Conservation (phyloP, 92 coral and sea anemone genomes). For the Parazoanthus darwini region DNA sequence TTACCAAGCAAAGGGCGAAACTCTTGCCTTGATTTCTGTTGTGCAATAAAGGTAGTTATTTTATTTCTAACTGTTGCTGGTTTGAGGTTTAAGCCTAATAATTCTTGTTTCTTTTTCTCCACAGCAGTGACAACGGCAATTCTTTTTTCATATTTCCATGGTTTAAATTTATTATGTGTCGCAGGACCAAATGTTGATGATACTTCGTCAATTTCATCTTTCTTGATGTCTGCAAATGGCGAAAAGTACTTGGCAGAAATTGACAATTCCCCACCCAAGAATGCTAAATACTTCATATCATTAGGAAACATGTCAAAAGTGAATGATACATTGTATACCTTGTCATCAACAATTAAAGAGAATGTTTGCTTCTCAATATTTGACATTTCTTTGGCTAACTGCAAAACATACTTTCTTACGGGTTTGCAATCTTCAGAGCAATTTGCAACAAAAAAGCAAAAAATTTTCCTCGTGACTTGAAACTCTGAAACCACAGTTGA, state of each 20-base stretch:
- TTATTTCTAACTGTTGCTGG: conserved; percentile 17
- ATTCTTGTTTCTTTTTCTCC: conserved; percentile 35
- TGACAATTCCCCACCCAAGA: conserved; percentile 44
- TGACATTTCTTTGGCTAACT: conserved; percentile 53
- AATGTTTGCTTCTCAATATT: conserved; percentile 48
- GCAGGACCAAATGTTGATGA: conserved; percentile 43
- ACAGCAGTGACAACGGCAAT: conserved; percentile 48
- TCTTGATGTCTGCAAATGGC: conserved; percentile 73
- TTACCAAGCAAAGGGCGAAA: conserved; percentile 44
- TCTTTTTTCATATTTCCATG: conserved; percentile 43
- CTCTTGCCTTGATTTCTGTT: conserved; percentile 35
- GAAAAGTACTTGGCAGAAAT: conserved; percentile 66
- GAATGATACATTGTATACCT: conserved; percentile 46
- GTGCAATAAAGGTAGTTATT: conserved; percentile 40
- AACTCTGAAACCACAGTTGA: conserved; percentile 41
- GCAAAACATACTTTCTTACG: conserved; percentile 46
- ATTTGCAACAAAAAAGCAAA: conserved; percentile 57
- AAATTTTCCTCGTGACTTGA: conserved; percentile 48
- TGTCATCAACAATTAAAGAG: conserved; percentile 49
- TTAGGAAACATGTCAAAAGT: conserved; percentile 62
- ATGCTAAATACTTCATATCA: conserved; percentile 67
- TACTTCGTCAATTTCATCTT: conserved; percentile 24
- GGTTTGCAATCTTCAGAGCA: conserved; percentile 67
- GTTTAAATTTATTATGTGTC: conserved; percentile 45
- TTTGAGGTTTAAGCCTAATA: not conserved